Conservation (phyloP, 2,797 vertebrate genomes). For the Aphelocoma californica region DNA sequence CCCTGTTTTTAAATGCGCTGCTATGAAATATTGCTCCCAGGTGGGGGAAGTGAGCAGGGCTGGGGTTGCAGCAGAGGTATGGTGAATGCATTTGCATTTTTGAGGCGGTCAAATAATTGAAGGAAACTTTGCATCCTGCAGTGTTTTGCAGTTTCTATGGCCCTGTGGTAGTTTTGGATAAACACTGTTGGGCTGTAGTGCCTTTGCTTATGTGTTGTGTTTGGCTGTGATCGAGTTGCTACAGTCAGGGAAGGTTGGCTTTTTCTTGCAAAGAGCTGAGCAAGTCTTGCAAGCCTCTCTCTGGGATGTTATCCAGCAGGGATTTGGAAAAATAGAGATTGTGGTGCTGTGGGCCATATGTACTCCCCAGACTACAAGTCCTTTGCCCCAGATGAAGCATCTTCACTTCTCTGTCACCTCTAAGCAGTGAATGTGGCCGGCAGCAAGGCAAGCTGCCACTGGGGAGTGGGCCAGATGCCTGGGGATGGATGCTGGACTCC, state of each 20-base stretch:
- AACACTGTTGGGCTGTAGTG: not conserved
- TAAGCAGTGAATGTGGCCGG: not conserved
- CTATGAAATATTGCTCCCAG: constrained; percentile 36
- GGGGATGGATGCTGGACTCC: not conserved
- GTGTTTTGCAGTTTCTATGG: constrained; percentile 8
- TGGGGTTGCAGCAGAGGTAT: not conserved
- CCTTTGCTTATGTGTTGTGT: constrained; percentile 4
- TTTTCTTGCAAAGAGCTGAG: not conserved
- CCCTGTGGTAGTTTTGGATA: not conserved
- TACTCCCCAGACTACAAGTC: not conserved
- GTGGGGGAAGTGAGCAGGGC: not conserved
- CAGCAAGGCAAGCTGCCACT: not conserved
- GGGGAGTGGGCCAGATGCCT: not conserved
- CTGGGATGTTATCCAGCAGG: not conserved
- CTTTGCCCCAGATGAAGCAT: not conserved
- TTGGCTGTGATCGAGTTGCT: not conserved
- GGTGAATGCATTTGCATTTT: constrained; percentile 17
- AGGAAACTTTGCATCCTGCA: not conserved
- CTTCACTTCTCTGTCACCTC: not conserved
- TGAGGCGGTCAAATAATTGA: not conserved
- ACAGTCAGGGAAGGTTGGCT: not conserved
- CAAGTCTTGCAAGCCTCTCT: not conserved
- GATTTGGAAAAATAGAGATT: not conserved
- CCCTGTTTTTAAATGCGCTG: not conserved
- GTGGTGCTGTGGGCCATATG: not conserved